Evolutionary conservation across 2,797 vertebrate species (phyloP).

Genomic region (Heterohyrax brucei): DNA sequence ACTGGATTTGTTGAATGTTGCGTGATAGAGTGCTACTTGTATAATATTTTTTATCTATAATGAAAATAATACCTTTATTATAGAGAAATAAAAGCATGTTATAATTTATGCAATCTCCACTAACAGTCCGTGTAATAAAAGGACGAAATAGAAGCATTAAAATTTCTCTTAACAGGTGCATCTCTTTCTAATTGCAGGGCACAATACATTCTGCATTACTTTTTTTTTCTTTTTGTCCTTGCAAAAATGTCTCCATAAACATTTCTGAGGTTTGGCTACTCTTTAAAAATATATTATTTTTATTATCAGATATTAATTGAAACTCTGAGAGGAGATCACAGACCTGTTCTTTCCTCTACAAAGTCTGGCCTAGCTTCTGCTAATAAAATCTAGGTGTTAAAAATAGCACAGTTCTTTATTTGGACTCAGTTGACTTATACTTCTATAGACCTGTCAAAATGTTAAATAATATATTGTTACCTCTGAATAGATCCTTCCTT

Average conservation of each 20-base stretch:
- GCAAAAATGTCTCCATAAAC: conserved; percentile 14
- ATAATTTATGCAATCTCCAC: not conserved
- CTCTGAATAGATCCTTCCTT: conserved; percentile 85
- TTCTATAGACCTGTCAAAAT: conserved; percentile 78
- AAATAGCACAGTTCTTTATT: conserved; percentile 89
- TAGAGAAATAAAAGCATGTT: conserved; percentile 2
- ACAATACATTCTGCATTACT: not conserved
- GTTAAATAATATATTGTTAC: conserved; percentile 88
- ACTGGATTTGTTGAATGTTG: conserved; percentile 34
- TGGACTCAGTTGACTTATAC: conserved; percentile 77
- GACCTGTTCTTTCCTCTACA: conserved; percentile 83
- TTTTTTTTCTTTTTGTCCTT: not conserved
- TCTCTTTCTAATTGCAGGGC: not conserved
- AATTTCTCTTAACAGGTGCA: not conserved
- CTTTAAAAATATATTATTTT: conserved; percentile 75
- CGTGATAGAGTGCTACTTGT: conserved; percentile 29
- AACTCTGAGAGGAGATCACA: conserved; percentile 72
- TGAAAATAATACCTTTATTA: conserved; percentile 9
- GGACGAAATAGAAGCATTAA: conserved; percentile 14
- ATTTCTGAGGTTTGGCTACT: conserved; percentile 69
- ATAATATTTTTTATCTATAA: conserved; percentile 39
- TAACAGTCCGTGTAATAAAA: conserved; percentile 25
- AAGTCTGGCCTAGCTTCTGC: conserved; percentile 87
- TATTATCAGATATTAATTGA: conserved; percentile 81
- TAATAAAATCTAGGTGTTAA: conserved; percentile 88